Conservation (phyloP, 2,888 invertebrate species). For the Sphaerophoria rueppellii region DNA sequence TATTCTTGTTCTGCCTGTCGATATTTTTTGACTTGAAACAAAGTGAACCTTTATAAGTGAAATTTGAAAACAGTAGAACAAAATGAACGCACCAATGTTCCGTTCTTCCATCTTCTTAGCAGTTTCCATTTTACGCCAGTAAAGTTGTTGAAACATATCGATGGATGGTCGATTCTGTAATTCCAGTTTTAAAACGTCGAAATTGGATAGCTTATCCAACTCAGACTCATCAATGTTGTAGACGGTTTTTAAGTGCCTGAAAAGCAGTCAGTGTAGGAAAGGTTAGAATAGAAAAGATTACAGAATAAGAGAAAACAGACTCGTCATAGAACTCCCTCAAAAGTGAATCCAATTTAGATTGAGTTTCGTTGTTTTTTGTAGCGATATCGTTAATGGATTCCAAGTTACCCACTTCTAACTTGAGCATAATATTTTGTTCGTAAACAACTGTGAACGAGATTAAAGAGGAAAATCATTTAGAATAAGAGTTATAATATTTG, state of each 20-base stretch:
- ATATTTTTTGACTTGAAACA: slow-evolving; percentile 42
- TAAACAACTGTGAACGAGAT: background rate
- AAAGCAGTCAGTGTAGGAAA: background rate
- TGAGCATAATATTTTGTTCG: slow-evolving; percentile 47
- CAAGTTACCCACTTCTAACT: slow-evolving; percentile 37
- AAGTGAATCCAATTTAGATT: slow-evolving; percentile 20
- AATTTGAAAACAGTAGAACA: background rate
- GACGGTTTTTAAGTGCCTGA: slow-evolving; percentile 34
- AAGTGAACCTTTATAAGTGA: background rate
- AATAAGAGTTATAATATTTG: no score
- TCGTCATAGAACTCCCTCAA: slow-evolving; percentile 53
- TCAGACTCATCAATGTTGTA: slow-evolving; percentile 49
- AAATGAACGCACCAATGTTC: slow-evolving; percentile 40
- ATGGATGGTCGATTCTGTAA: slow-evolving; percentile 45
- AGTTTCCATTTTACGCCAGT: slow-evolving; percentile 42
- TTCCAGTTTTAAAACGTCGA: slow-evolving; percentile 50
- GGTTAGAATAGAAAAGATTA: background rate
- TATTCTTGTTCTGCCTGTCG: slow-evolving; percentile 35
- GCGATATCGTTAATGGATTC: slow-evolving; percentile 6
- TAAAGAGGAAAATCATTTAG: no score
- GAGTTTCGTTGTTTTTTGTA: slow-evolving; percentile 19
- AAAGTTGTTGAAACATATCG: slow-evolving; percentile 34
- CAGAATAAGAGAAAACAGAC: slow-evolving; percentile 1
- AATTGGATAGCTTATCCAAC: slow-evolving; percentile 48
- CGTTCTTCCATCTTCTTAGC: slow-evolving; percentile 59